Evolutionary conservation across 2,888 invertebrate genomes (phyloP), one percentile per base, ranked within the genome.

Genomic region (Drosophila demipolita): DNA sequence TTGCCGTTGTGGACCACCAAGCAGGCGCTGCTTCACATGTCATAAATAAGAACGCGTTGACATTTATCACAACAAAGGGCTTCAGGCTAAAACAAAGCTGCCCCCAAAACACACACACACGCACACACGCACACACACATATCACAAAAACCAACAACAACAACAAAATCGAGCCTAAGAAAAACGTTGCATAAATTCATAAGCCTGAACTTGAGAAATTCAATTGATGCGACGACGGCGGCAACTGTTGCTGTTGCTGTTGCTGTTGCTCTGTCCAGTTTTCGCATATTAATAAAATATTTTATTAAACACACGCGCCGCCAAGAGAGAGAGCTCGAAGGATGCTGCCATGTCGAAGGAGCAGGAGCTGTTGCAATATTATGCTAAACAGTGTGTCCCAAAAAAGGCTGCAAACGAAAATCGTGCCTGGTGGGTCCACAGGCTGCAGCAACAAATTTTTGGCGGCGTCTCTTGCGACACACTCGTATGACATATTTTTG

Each of bases 11-110:
- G 80, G 88, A 87, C 88, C 90, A 88, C 90, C 87, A 75, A 48
- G 74, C 78, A 78, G 52, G 55, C 80, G 87, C 85, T 83, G 82
- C 66, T 79, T 85, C 90, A 84, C 86, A 92, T 92, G 92, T 93
- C 93, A 92, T 92, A 92, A 92, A 93, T 93, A 92, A 92, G 91
- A 89, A 91, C 87, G 91, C 92, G 91, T 92, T 91, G 92, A 92
- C 92, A 92, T 92, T 93, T 93, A 93, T 92, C 93, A 92, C 92
- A 93, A 87, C 90, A 89, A 90, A 89, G 89, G 86, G 87, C 90
- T 67, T 29, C 58, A 70, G 66, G 66, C 69, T 48, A 62, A 72
- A 69, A 72, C 62, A 79, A 77, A 70, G 75, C 69, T 62, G 63
- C 64, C 40, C 48, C 69, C 45, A 66, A 62, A 66, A 55, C 53